Conservation (phyloP, 2,797 vertebrate genomes). For the Muraenolepis orangiensis region DNA sequence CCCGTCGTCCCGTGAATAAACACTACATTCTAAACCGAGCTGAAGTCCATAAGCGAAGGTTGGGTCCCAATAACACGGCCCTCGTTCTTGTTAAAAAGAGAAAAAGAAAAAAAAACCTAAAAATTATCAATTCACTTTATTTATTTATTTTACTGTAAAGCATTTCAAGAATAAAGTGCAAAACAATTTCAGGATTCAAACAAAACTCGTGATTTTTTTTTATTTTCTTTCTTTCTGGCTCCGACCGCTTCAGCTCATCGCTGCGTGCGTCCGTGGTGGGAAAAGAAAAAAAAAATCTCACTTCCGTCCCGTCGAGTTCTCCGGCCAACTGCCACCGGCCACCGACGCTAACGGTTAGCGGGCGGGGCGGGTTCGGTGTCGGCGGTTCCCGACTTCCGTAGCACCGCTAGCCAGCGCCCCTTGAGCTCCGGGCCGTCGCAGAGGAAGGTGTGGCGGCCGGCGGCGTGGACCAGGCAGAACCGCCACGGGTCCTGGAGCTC, state of each 20-base stretch:
- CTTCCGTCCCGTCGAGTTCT: no score
- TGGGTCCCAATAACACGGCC: constrained; percentile 35
- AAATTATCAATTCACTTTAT: constrained; percentile 66
- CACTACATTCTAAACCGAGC: constrained; percentile 28
- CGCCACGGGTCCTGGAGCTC: constrained; percentile 70
- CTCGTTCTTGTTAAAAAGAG: constrained; percentile 54
- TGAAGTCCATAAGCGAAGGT: constrained; percentile 9
- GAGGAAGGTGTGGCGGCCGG: constrained; percentile 81
- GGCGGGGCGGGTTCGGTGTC: no score
- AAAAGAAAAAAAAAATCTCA: no score
- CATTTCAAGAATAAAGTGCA: constrained; percentile 67
- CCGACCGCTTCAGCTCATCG: neutral
- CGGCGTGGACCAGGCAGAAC: constrained; percentile 84
- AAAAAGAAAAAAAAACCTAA: no score
- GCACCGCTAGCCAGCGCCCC: constrained; percentile 81
- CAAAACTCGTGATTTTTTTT: constrained; percentile 1
- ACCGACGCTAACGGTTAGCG: no score
- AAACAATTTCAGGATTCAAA: constrained; percentile 29
- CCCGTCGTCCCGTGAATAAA: constrained; percentile 11
- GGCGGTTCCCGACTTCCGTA: constrained; percentile 45
- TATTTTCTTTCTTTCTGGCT: neutral
- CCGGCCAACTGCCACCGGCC: neutral
- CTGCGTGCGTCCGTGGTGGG: neutral
- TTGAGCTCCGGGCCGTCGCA: constrained; percentile 81
- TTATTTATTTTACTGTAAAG: constrained; percentile 72